Evolutionary conservation across 2,797 vertebrate genomes (phyloP).

Genomic region (Rallus crepitans): DNA sequence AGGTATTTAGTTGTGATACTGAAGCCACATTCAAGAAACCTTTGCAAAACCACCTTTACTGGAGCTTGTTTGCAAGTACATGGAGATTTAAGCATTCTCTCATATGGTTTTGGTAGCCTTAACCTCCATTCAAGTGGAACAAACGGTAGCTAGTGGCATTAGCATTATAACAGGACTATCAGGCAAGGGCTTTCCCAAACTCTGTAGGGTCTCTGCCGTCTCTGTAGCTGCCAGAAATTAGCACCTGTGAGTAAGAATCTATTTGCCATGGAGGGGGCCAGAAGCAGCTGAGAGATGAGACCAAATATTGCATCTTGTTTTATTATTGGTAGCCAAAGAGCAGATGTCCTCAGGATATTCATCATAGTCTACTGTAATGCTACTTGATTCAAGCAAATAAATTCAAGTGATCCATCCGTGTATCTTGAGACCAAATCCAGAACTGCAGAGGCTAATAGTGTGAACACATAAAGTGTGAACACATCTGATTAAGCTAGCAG

Average conservation of each 20-base stretch:
- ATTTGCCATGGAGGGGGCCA: background rate
- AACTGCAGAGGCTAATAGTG: background rate
- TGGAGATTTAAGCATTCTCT: background rate
- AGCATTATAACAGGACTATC: background rate
- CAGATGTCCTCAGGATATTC: background rate
- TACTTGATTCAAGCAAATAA: background rate
- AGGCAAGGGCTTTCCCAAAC: background rate
- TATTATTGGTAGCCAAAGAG: background rate
- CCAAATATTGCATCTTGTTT: background rate
- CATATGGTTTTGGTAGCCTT: background rate
- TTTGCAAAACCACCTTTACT: background rate
- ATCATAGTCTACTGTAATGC: background rate
- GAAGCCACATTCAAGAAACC: background rate
- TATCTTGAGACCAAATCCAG: background rate
- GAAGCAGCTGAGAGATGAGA: background rate
- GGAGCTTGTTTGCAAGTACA: background rate
- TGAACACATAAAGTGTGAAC: rapidly evolving
- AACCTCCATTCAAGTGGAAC: background rate
- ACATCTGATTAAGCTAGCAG: background rate
- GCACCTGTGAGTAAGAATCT: background rate
- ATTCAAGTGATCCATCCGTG: background rate
- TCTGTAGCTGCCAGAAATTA: background rate
- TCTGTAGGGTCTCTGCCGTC: background rate
- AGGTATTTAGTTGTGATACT: background rate
- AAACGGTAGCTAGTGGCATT: background rate